Base-by-base conservation (phyloP, 2,113 vertebrate genomes). In the Sakesphorus luctuosus region DNA sequence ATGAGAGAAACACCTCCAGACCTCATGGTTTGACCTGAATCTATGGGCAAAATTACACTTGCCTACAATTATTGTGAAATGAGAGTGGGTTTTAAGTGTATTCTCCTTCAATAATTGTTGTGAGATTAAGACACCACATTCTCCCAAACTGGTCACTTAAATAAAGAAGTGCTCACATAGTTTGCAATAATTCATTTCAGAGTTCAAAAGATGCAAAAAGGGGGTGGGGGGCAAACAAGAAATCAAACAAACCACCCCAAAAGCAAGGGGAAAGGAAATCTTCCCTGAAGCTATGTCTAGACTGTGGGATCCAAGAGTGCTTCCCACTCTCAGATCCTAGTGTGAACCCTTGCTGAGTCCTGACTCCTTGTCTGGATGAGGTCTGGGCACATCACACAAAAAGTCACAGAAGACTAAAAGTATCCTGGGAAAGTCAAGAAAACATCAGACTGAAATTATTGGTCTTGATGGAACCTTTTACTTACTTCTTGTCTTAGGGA, bases 221-320 rank as follows among this genome's bases (percentile, higher is more conserved):
- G 18, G 67, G 33, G 31, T 4, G 5, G 3, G 3, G 13, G 4
- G 7, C 35, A 53, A 80, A 29, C 8, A 63, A 66, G 62, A 18
- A 80, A 25, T 21, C 16, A 55, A 84, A 55, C 26, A 23, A 85
- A 43, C 12, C 35, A 50, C 50, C n/a, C 44, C 76, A 36, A 79
- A 78, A 82, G 35, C 28, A 86, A 84, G 11, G 12, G 20, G 10
- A 68, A 90, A 88, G 62, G 23, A 87, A 94, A 67, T 55, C 18
- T 95, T 83, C 53, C 82, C 82, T 74, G 58, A 84, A 93, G 72
- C 88, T 86, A 71, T 2, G 2, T 69, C 85, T 88, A 92, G 79
- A 86, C 63, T 90, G 85, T 88, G 82, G 59, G 88, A 95, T 80
- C 40, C 55, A 65, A 88, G 71, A 79, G 53, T 21, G 71, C 67